A percentile compares a stretch with the other conserved stretches of the same genome.
phyloP scores from a whole-genome alignment of 2,888 invertebrate genomes.

The Latheticus oryzae region DNA sequence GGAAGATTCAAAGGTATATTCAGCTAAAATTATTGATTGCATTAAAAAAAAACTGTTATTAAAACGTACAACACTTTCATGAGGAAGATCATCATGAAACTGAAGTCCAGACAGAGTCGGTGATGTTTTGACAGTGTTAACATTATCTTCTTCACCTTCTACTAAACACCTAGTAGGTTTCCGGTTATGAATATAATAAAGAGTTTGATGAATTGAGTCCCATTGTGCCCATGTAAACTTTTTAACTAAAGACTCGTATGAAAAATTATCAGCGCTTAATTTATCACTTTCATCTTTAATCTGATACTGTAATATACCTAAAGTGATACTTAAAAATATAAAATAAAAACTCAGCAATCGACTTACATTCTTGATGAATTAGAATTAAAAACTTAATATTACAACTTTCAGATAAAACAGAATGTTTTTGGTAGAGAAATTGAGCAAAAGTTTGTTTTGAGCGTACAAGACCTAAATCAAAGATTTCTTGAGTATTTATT shows the following conservation, averaged over 20 bases:
- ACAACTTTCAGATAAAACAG: slow-evolving; percentile 60
- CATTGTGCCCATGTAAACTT: slow-evolving; percentile 89
- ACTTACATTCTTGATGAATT: slow-evolving; percentile 82
- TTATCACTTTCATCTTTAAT: slow-evolving; percentile 49
- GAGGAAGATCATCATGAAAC: slow-evolving; percentile 87
- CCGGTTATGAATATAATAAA: slow-evolving; percentile 86
- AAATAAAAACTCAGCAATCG: no score
- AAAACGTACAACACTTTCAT: slow-evolving; percentile 83
- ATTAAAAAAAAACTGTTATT: background rate
- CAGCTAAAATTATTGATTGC: slow-evolving; percentile 68
- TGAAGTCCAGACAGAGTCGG: slow-evolving; percentile 86
- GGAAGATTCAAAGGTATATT: slow-evolving; percentile 88
- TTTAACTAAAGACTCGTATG: slow-evolving; percentile 69
- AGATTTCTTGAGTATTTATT: slow-evolving; percentile 64
- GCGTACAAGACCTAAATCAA: slow-evolving; percentile 69
- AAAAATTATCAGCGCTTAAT: slow-evolving; percentile 44
- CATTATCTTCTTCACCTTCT: slow-evolving; percentile 72
- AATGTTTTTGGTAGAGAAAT: slow-evolving; percentile 75
- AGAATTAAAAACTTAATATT: slow-evolving; percentile 78
- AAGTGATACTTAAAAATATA: slow-evolving; percentile 42
- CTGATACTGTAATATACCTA: slow-evolving; percentile 63
- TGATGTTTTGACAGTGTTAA: slow-evolving; percentile 70
- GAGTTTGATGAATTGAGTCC: slow-evolving; percentile 81
- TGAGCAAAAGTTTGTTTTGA: slow-evolving; percentile 83
- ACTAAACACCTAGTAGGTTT: slow-evolving; percentile 76